Conservation (phyloP, 2,113 vertebrate genomes). For the Pterocles orientalis region DNA sequence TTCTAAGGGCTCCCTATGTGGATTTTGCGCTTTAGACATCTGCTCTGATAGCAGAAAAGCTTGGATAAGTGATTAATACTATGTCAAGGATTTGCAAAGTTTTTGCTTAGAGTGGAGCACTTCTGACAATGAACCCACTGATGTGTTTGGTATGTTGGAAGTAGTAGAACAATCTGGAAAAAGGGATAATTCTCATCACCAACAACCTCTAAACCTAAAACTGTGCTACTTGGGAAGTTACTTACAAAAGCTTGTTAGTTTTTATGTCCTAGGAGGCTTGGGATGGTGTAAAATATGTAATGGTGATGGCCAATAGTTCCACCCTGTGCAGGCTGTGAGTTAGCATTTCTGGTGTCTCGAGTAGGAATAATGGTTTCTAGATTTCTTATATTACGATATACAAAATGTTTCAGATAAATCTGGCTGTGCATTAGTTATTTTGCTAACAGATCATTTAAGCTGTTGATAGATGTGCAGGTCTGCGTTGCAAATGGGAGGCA, state of each 20-base stretch:
- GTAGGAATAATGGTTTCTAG: not conserved
- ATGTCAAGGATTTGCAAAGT: slow-evolving; percentile 24
- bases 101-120: not conserved
- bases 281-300: not conserved
- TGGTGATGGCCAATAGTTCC: not conserved
- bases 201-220: not conserved
- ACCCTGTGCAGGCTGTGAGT: fast-evolving
- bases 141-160: not conserved
- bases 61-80: not conserved
- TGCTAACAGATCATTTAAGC: not conserved
- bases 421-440: fast-evolving
- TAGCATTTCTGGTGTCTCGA: not conserved
- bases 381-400: not conserved
- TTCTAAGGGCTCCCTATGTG: slow-evolving; percentile 23
- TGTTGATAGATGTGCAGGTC: not conserved
- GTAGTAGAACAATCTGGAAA: not conserved
- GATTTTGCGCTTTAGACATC: slow-evolving; percentile 17
- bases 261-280: not conserved
- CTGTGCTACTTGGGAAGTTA: not conserved
- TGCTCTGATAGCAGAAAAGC: slow-evolving; percentile 14
- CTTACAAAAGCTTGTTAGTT: not conserved
- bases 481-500: not conserved
- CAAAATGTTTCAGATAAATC: not conserved
- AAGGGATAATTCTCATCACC: not conserved
- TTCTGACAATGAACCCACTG: not conserved